phyloP scores from a whole-genome alignment of 2,113 vertebrate genomes.

The Pontoporia blainvillei region DNA sequence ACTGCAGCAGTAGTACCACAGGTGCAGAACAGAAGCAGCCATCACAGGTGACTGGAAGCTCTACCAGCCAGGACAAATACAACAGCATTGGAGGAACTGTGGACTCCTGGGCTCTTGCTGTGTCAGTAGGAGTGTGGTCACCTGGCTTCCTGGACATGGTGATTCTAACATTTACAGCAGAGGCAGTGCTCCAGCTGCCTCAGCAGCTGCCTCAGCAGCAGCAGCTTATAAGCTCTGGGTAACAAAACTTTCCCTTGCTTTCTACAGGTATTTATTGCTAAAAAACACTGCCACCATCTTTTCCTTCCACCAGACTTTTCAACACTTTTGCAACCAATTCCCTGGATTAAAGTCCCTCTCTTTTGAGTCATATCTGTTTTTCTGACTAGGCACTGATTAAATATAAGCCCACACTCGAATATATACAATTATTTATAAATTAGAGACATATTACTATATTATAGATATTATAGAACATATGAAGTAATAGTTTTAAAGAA shows the following conservation, averaged over 20 bases:
- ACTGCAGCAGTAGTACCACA: background rate
- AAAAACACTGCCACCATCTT: background rate
- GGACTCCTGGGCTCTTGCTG: background rate
- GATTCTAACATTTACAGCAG: background rate
- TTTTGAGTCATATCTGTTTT: background rate
- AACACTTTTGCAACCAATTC: background rate
- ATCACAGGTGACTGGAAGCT: background rate
- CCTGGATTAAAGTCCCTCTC: background rate
- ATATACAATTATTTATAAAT: background rate
- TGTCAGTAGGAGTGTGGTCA: background rate
- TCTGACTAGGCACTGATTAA: background rate
- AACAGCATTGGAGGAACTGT: background rate
- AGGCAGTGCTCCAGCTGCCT: background rate
- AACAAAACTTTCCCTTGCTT: background rate
- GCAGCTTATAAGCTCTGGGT: background rate
- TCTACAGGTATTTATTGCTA: background rate
- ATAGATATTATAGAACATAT: background rate
- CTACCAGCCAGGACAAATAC: background rate
- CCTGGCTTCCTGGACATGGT: background rate
- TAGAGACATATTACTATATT: background rate
- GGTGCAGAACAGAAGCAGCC: background rate
- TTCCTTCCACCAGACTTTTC: background rate
- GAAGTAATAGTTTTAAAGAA: background rate
- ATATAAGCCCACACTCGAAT: background rate
- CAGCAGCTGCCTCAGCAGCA: background rate